Evolutionary conservation across 2,888 invertebrate genomes (phyloP).

Genomic region (Metalampra italica): DNA sequence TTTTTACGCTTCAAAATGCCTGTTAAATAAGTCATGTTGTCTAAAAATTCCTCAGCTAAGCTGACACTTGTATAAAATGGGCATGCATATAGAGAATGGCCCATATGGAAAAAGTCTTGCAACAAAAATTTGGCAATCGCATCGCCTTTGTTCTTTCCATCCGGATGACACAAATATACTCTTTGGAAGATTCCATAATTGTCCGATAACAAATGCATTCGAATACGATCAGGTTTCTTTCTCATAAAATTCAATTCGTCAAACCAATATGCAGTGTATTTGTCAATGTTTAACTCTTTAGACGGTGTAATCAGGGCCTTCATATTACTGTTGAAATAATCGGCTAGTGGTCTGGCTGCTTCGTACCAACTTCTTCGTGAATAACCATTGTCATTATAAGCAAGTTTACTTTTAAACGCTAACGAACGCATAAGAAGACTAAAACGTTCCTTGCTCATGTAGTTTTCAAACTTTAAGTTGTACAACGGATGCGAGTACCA

Average conservation of each 20-base stretch:
- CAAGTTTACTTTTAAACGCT: background rate
- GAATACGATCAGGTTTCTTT: conserved; percentile 1
- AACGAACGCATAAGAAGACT: background rate
- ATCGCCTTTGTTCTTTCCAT: conserved; percentile 2
- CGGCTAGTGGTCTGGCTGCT: conserved; percentile 1
- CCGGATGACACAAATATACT: conserved; percentile 2
- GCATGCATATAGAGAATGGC: conserved; percentile 2
- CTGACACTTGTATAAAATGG: conserved; percentile 2
- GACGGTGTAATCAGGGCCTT: background rate
- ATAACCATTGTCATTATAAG: background rate
- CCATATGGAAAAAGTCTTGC: conserved; percentile 1
- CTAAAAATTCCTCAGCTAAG: background rate
- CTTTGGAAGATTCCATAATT: background rate
- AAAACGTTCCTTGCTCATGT: conserved; percentile 1
- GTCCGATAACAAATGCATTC: conserved; percentile 4
- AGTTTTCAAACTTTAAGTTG: conserved; percentile 4
- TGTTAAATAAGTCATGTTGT: background rate
- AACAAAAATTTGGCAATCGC: background rate
- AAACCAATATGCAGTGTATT: conserved; percentile 3
- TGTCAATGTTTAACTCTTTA: conserved; percentile 2
- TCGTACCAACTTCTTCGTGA: conserved; percentile 2
- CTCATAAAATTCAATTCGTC: background rate
- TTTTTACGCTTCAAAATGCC: conserved; percentile 3
- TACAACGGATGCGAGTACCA: conserved; percentile 1
- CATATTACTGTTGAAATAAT: background rate